Base-by-base conservation (phyloP, 2,797 vertebrate species). In the Sebastes nivosus region DNA sequence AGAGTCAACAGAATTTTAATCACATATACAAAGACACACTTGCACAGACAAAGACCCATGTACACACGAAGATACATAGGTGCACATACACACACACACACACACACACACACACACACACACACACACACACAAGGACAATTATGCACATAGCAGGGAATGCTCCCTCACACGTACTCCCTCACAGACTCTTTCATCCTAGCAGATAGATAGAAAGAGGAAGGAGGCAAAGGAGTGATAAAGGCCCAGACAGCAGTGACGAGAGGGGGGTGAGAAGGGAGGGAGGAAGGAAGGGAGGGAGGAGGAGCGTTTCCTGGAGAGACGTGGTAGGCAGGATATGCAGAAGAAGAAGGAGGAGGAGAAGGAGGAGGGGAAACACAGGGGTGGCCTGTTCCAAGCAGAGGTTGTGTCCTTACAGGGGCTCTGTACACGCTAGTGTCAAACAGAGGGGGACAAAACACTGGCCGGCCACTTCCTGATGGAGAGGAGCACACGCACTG, bases 231-330 rank as follows among this genome's bases (percentile, higher is more conserved):
- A 88, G 85, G 67, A 90, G 83, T 86, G 93, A 94, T 94, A 94
- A 94, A 93, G 90, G 82, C 85, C 85, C 92, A 92, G 92, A 92
- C 89, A 89, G 89, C 79, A 92, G 76, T 82, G 78, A 88, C 63
- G 67, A 27, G 75, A n/a, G 29, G 71, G 72, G 55, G 70, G 73
- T 71, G 83, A 72, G 34, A 75, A 69, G 61, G 77, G 70, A 88
- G 70, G 74, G 80, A 80, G 77, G 81, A 61, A 91, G 92, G 92
- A 88, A 92, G 91, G 92, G 54, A 92, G 90, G 89, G 90, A 93
- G 92, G 86, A 92, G 92, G 90, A 90, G 87, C 52, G 89, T 93
- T 94, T 95, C 94, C 94, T 94, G 93, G 90, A 94, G 92, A 93
- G 93, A 93, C 88, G 54, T 90, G 84, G 87, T 89, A 90, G 87